Evolutionary conservation across 2,797 vertebrate genomes (phyloP).

Genomic region (Sylvia borin): DNA sequence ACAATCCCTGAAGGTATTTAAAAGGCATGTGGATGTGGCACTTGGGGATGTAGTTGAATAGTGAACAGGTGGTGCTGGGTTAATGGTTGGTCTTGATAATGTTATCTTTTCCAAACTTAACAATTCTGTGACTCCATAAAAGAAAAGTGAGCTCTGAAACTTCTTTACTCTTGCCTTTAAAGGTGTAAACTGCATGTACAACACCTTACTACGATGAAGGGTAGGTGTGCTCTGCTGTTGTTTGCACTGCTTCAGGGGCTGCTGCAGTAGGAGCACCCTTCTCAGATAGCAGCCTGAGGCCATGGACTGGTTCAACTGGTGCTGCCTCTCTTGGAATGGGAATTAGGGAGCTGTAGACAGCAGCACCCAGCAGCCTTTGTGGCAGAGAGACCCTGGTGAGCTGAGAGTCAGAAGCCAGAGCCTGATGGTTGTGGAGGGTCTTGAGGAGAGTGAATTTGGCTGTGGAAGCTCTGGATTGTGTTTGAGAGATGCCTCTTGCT

Average conservation of each 20-base stretch:
- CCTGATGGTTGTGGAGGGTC: not conserved
- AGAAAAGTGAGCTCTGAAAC: not conserved
- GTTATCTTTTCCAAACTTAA: not conserved
- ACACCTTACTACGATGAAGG: not conserved
- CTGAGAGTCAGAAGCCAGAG: not conserved
- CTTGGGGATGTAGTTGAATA: not conserved
- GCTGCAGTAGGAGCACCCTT: not conserved
- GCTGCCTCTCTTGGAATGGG: not conserved
- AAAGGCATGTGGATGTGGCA: not conserved
- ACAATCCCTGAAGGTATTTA: not conserved
- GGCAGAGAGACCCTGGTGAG: not conserved
- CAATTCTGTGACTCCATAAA: not conserved
- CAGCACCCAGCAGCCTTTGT: not conserved
- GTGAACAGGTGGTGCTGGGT: not conserved
- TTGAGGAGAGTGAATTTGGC: not conserved
- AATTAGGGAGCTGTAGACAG: not conserved
- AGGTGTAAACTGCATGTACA: not conserved
- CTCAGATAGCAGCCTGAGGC: not conserved
- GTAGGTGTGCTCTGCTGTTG: not conserved
- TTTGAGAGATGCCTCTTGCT: not conserved
- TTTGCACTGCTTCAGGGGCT: not conserved
- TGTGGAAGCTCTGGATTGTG: not conserved
- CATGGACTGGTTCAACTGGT: not conserved
- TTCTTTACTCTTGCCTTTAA: not conserved
- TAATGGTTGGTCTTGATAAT: rapidly evolving